A percentile compares a stretch with the other conserved stretches of the same genome.
These are phyloP conservation scores for Mallotus villosus DNA, from an alignment of 2,797 vertebrate species.

Conservation along the genomic window DNA sequence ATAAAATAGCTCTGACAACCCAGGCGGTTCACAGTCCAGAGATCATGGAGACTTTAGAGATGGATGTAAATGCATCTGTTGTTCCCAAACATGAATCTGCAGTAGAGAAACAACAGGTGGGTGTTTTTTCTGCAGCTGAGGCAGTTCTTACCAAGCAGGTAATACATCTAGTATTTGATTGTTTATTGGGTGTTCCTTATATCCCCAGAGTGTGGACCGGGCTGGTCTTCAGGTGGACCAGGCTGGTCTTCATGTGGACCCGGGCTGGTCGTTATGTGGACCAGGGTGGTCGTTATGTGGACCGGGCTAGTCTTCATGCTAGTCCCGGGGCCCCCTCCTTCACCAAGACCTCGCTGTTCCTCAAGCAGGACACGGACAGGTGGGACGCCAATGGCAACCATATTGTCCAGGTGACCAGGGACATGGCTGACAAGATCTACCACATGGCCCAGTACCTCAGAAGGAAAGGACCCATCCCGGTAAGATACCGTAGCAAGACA, in stretches of 20 bases:
- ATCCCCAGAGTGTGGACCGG: neutral
- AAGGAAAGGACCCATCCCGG: conserved; percentile 81
- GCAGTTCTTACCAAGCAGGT: no score
- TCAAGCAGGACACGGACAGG: conserved; percentile 67
- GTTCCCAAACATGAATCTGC: conserved; percentile 37
- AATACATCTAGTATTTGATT: neutral
- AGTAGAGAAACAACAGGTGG: conserved; percentile 51
- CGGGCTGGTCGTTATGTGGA: no score
- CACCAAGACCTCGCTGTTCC: conserved; percentile 61
- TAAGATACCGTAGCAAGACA: conserved; percentile 50
- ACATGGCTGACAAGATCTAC: conserved; percentile 82
- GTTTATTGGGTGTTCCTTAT: neutral
- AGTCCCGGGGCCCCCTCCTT: conserved; percentile 38
- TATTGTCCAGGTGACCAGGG: conserved; percentile 78
- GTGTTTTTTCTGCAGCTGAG: conserved; percentile 20
- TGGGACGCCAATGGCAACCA: conserved; percentile 69
- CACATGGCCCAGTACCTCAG: conserved; percentile 87
- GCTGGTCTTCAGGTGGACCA: no score
- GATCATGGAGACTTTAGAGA: conserved; percentile 24
- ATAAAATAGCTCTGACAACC: neutral
- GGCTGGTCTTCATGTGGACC: no score
- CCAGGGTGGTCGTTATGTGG: no score
- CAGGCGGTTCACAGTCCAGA: conserved; percentile 30
- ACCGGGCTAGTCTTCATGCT: no score
- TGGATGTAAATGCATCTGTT: conserved; percentile 14